phyloP scores from a whole-genome alignment of 2,888 invertebrate genomes.

The Labia minor region DNA sequence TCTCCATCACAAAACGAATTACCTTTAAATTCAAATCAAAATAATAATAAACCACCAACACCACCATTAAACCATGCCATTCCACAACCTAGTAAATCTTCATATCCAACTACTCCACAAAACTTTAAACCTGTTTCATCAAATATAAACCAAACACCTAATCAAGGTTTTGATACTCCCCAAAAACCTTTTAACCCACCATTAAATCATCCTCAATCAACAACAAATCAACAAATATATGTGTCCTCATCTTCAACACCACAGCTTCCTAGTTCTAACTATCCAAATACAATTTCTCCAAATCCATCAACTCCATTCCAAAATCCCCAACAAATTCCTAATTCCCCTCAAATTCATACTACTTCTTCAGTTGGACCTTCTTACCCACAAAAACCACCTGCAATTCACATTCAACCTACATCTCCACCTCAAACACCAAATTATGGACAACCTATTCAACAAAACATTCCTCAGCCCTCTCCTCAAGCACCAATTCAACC shows the following conservation, averaged over 20 bases:
- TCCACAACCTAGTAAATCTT: conserved; percentile 15
- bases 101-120: conserved; percentile 20
- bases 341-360: not conserved
- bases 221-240: not conserved
- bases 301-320: conserved; percentile 17
- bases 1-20: conserved; percentile 30
- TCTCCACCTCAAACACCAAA: not conserved
- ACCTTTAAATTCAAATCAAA: conserved; percentile 3
- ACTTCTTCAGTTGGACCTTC: not conserved
- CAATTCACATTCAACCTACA: not conserved
- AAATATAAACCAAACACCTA: not conserved
- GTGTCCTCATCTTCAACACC: not conserved
- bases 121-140: conserved; percentile 16
- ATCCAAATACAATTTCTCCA: conserved; percentile 15
- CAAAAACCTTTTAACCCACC: not conserved
- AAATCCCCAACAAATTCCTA: not conserved
- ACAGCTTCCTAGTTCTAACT: not conserved
- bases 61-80: conserved; percentile 24
- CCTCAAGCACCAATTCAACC: conserved; percentile 3
- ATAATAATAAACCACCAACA: conserved; percentile 19
- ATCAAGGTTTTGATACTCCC: conserved; percentile 1
- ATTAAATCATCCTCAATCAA: not conserved
- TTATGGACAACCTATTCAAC: not conserved
- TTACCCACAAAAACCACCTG: not conserved
- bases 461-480: not conserved